A percentile compares a stretch with the other conserved stretches of the same genome.
Evolutionary conservation across 2,888 invertebrate genomes (phyloP).

Genomic region (Strigamia maritima): DNA sequence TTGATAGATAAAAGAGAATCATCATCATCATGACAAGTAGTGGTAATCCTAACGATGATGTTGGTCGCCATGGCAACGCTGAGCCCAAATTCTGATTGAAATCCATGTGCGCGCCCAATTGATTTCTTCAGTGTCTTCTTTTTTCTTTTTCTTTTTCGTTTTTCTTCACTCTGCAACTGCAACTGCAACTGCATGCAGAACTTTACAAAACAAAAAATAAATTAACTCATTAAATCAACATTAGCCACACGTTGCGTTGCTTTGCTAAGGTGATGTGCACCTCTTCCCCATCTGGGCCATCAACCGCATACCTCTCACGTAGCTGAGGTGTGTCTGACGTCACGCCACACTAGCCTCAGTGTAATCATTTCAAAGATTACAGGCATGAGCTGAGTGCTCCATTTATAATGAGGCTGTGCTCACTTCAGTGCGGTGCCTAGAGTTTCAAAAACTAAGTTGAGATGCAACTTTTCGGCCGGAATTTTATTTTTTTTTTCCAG

Average conservation of each 20-base stretch:
- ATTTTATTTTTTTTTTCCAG: neutral
- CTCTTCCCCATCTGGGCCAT: neutral
- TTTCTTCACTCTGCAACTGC: neutral
- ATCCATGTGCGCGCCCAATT: neutral
- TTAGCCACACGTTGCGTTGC: neutral
- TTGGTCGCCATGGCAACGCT: constrained; percentile 1
- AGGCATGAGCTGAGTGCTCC: neutral
- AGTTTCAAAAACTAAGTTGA: neutral
- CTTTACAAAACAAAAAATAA: neutral
- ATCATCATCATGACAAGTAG: constrained; percentile 20
- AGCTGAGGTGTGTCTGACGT: neutral
- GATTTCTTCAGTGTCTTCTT: neutral
- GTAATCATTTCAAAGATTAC: neutral
- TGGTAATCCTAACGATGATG: constrained; percentile 11
- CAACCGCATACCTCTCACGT: neutral
- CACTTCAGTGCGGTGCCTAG: no score
- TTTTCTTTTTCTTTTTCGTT: no score
- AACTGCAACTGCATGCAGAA: neutral
- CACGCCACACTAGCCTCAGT: neutral
- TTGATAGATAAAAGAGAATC: constrained; percentile 7
- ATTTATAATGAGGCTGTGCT: neutral
- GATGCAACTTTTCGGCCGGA: neutral
- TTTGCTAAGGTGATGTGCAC: neutral
- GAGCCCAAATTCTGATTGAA: neutral
- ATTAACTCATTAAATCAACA: neutral